A percentile compares a stretch with the other conserved stretches of the same genome.
phyloP scores from a whole-genome alignment of 2,797 vertebrate species.

The Cetoscarus ocellatus region DNA sequence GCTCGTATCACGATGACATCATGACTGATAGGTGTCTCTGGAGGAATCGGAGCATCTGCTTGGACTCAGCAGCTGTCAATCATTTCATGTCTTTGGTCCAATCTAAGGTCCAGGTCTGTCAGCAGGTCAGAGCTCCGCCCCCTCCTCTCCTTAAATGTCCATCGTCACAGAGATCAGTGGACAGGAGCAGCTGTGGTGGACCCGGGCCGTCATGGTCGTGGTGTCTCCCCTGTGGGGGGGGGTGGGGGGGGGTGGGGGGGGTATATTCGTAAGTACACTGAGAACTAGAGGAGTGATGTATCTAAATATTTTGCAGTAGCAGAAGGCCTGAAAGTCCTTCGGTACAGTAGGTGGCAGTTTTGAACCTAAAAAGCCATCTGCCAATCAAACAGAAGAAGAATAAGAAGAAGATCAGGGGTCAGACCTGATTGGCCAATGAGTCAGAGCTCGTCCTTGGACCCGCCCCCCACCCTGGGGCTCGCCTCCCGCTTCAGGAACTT shows the following conservation, averaged over 20 bases:
- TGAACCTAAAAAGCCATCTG: no score
- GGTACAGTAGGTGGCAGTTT: no score
- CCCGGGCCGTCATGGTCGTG: no score
- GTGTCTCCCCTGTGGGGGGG: no score
- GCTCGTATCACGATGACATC: constrained; percentile 8
- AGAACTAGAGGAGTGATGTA: no score
- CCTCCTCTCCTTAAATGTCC: background rate
- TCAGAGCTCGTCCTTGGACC: constrained; percentile 78
- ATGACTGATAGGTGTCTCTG: background rate
- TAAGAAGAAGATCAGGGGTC: no score
- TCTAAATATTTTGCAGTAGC: no score
- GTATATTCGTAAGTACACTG: no score
- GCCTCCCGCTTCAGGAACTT: constrained; percentile 78
- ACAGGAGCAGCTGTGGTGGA: no score
- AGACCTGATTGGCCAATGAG: background rate
- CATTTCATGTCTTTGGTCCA: constrained; percentile 5
- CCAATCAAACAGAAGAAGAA: no score
- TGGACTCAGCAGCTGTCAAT: background rate
- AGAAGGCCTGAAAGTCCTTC: no score
- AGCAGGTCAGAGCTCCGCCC: background rate
- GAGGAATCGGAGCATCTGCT: background rate
- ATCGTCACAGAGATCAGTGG: constrained; percentile 10
- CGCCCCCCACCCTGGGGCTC: constrained; percentile 29
- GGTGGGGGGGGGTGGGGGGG: no score
- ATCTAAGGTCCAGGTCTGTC: background rate